Evolutionary conservation across 2,888 invertebrate genomes (phyloP), one percentile per base, ranked within the genome.

Genomic region (Acanthosepion lycidas): DNA sequence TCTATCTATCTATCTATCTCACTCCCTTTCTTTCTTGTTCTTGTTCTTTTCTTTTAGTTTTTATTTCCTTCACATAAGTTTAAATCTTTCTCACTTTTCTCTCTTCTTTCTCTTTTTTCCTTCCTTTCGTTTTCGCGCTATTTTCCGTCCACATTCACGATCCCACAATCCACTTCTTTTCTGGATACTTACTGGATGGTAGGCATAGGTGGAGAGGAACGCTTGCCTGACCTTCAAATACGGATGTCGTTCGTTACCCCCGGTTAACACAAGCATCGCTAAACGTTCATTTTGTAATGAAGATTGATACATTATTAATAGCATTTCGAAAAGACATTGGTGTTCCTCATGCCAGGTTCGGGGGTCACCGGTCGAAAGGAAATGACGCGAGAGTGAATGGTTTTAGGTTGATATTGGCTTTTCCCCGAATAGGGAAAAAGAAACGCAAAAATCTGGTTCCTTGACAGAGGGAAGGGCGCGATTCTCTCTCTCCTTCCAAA

Each of bases 261-360:
- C 78, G 78, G n/a, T 78, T 78, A 78, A 78, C 78, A 78, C n/a
- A 78, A 78, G 78, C 78, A 78, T 78, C n/a, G n/a, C 78, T 78
- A 78, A 78, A 78, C 78, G 78, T n/a, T n/a, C 78, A 78, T 78
- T 78, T 28, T n/a, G 78, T 12, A 78, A 78, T 78, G 78, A 9
- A n/a, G 78, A 78, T 78, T 78, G 78, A 78, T 78, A 9, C n/a
- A 12, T 8, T 28, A 78, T 78, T 78, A 78, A 78, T 78, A 78
- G n/a, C 78, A n/a, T 78, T 78, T n/a, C 15, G n/a, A 78, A 78
- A 78, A 78, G 78, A 78, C 78, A 78, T n/a, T 28, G 78, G 78
- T 78, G 78, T 78, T 78, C 78, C 28, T 78, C 28, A 78, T 78
- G 78, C 78, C 78, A n/a, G n/a, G n/a, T 78, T n/a, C 78, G n/a